These are phyloP conservation scores for Tamandua tetradactyla DNA, from an alignment of 2,797 vertebrate genomes.

Conservation along the genomic window DNA sequence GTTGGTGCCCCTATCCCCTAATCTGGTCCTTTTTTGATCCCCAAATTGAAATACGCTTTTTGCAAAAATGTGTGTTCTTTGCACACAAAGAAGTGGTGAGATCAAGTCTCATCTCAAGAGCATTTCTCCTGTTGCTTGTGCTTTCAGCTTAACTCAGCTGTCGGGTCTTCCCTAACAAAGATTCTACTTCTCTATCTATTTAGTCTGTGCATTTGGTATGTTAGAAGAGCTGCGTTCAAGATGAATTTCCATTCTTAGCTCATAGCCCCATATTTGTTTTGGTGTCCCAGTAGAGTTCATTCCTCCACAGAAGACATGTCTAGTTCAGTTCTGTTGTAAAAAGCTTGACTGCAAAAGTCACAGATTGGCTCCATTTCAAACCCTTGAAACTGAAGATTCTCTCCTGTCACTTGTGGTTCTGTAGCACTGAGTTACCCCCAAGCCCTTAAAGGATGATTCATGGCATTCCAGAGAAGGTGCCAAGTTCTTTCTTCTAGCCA, in stretches of 20 bases:
- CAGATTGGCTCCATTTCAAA: background rate
- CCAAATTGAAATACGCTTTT: background rate
- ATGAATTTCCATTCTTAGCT: background rate
- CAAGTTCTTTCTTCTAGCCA: constrained; percentile 29
- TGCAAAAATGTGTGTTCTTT: background rate
- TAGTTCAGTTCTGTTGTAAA: background rate
- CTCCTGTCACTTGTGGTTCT: background rate
- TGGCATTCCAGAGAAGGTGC: background rate
- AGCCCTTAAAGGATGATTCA: background rate
- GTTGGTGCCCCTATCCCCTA: background rate
- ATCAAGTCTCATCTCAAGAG: background rate
- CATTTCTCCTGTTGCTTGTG: background rate
- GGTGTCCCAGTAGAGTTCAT: background rate
- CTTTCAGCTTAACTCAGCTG: background rate
- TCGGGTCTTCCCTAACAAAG: background rate
- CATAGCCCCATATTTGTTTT: background rate
- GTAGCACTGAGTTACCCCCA: background rate
- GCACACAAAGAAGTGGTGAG: background rate
- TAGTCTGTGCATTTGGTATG: background rate
- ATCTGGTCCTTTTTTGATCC: background rate
- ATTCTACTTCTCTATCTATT: background rate
- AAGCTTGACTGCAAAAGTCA: background rate
- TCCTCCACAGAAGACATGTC: background rate
- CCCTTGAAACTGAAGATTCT: background rate
- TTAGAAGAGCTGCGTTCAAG: background rate